These are phyloP conservation scores for Tolmerus cingulatus DNA, from an alignment of 2,888 invertebrate species.

Conservation along the genomic window DNA sequence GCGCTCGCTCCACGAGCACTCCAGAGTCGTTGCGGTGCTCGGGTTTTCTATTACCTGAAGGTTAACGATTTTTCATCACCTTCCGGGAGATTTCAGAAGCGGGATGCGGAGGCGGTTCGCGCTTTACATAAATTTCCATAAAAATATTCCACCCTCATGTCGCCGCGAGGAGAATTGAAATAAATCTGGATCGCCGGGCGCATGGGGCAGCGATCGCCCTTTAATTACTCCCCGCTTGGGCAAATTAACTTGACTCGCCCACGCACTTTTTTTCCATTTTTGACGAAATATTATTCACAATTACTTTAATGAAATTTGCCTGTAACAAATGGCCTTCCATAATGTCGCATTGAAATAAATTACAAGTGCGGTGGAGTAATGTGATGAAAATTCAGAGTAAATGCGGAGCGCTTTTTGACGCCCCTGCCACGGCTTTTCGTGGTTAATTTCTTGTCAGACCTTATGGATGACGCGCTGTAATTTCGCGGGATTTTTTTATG, in stretches of 20 bases:
- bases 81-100: not conserved
- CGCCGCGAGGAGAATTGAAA: not conserved
- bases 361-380: not conserved
- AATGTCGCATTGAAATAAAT: constrained; percentile 31
- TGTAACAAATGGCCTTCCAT: constrained; percentile 25
- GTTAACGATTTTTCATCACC: constrained; percentile 7
- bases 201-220: not conserved
- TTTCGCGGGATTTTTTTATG: not conserved
- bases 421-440: not conserved
- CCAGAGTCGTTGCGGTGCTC: not conserved
- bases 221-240: not conserved
- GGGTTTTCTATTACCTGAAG: not conserved
- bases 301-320: constrained; percentile 39
- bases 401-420: not conserved
- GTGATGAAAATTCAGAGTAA: not conserved
- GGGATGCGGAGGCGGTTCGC: not conserved
- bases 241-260: not conserved
- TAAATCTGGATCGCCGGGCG: constrained; percentile 12
- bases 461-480: constrained; percentile 16
- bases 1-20: not conserved
- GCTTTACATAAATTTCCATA: constrained; percentile 16
- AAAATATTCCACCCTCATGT: not conserved
- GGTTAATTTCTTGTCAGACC: constrained; percentile 25
- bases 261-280: not conserved
- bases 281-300: constrained; percentile 31